Base-by-base conservation (phyloP, 2,797 vertebrate genomes). In the Leptoclinus maculatus region DNA sequence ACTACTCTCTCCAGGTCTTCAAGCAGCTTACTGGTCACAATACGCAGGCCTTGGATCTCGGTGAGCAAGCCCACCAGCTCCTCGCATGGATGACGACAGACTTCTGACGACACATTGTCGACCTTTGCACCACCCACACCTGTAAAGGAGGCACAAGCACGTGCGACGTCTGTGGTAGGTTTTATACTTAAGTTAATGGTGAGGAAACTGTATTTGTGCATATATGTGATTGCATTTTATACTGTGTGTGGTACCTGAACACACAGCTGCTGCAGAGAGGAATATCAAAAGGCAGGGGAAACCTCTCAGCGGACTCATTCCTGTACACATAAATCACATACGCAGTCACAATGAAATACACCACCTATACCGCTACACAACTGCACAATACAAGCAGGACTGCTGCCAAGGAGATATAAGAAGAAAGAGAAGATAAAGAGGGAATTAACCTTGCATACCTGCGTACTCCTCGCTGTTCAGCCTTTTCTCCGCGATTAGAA, bases 1-100 rank as follows among this genome's bases (percentile, higher is more conserved):
- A 98, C 98, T 91, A 99, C 96, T 96, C 91, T 96, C 34, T 96
- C 96, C 80, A 99, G 95, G 74, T 96, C 97, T 43, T 97, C 96
- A 5, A 96, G 95, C 64, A 99, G 95, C 87, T 95, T 96, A 82
- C 93, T 94, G 66, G 99, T 98, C 49, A 96, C 89, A 1, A 95
- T 87, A 1, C 96, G 95, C 56, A 98, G 92, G 32, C 97, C 96
- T 0, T 96, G 93, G 72, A 99, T 95, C 86, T 98, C 96, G 0
- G 94, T 92, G 81, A 94, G 93, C 92, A 98, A 94, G 0, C 87
- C 94, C 32, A 95, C 87, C 89, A 99, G 92, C 29, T 99, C 98
- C 29, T 97, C 96, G 2, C 98, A 99, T 0, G 98, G 97, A 43
- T 94, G 97, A 58, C 95, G 96, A 43, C 98, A 99, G 89, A 91